phyloP scores from a whole-genome alignment of 2,113 vertebrate genomes.

The Gnathonemus longibarbis region DNA sequence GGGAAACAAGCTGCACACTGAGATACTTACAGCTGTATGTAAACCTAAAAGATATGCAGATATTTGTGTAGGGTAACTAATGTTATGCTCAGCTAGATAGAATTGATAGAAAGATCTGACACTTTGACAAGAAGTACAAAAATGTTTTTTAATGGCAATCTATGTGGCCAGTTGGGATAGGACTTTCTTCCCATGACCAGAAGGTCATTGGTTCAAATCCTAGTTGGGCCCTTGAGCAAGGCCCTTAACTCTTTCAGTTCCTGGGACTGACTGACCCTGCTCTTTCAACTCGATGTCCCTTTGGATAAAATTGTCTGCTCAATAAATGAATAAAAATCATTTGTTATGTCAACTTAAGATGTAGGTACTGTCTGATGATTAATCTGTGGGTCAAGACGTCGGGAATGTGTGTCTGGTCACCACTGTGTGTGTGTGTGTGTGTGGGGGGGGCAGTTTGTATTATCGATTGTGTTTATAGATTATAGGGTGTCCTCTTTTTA shows the following conservation, averaged over 20 bases:
- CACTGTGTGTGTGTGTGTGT: too few relatives aligned
- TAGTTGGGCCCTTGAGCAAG: neutral
- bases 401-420: neutral
- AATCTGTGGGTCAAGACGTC: neutral
- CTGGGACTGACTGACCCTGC: neutral
- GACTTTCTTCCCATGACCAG: neutral
- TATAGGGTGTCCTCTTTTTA: constrained; percentile 12
- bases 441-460: neutral
- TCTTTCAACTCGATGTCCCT: neutral
- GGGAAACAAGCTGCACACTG: neutral
- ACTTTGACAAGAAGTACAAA: neutral
- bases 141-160: neutral
- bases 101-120: neutral
- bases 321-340: neutral
- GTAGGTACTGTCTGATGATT: neutral
- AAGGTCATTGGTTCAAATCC: neutral
- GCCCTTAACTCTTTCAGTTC: neutral
- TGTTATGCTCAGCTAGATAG: neutral
- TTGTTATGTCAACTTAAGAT: neutral
- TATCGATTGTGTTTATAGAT: neutral
- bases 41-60: neutral
- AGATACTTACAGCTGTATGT: neutral
- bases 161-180: neutral
- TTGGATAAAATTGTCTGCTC: neutral
- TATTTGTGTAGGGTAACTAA: neutral